These are phyloP conservation scores for Crocidura indochinensis DNA, from an alignment of 2,797 vertebrate species.

Conservation along the genomic window DNA sequence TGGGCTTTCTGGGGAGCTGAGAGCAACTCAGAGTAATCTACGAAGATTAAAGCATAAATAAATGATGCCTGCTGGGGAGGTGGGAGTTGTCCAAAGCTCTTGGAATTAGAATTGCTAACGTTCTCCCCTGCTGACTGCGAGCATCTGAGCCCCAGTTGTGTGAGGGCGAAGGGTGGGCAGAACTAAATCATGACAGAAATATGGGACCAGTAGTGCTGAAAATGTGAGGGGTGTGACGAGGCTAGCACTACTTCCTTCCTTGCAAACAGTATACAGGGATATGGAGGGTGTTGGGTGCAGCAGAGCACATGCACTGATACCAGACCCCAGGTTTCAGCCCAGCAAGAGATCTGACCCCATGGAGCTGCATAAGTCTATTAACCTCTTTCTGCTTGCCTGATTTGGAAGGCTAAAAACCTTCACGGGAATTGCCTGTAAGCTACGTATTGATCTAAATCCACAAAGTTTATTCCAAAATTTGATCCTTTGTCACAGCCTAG, in stretches of 20 bases:
- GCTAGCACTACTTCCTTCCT: neutral
- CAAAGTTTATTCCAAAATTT: neutral
- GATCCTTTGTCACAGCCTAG: neutral
- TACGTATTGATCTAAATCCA: neutral
- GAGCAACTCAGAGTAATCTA: conserved; percentile 44
- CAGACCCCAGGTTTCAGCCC: neutral
- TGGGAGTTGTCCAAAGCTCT: conserved; percentile 65
- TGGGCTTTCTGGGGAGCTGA: conserved; percentile 61
- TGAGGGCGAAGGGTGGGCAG: neutral
- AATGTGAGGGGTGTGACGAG: neutral
- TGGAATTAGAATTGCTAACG: conserved; percentile 61
- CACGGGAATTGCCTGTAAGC: too few relatives aligned
- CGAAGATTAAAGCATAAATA: conserved; percentile 75
- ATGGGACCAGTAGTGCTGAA: neutral
- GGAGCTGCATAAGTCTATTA: too few relatives aligned
- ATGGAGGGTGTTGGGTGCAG: neutral
- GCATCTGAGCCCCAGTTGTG: neutral
- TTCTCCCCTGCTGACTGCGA: neutral
- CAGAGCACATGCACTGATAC: neutral
- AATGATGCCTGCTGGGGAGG: conserved; percentile 64
- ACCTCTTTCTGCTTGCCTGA: too few relatives aligned
- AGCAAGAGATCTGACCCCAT: neutral
- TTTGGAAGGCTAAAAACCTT: too few relatives aligned
- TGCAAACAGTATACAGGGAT: neutral
- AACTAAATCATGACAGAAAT: neutral